phyloP scores from a whole-genome alignment of 2,113 vertebrate genomes.

The Pyrgilauda ruficollis region DNA sequence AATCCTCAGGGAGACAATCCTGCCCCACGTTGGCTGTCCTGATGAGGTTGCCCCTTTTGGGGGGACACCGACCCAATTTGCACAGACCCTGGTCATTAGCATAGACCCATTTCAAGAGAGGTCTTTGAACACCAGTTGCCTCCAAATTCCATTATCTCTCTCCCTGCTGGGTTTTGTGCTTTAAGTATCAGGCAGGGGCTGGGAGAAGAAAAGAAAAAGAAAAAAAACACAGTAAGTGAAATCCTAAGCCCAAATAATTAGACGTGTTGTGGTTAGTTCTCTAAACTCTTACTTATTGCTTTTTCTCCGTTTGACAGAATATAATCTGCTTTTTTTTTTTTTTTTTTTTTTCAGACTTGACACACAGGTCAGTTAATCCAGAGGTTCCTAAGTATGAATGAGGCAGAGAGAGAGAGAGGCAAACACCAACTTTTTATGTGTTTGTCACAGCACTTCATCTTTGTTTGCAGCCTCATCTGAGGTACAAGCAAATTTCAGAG shows the following conservation, averaged over 20 bases:
- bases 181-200: conserved; percentile 35
- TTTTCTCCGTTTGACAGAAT: conserved; percentile 3
- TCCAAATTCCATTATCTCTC: conserved; percentile 60
- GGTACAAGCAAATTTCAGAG: conserved; percentile 11
- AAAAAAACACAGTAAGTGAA: conserved; percentile 7
- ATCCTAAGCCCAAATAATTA: conserved; percentile 52
- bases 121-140: conserved; percentile 54
- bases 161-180: conserved; percentile 62
- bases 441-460: conserved; percentile 25
- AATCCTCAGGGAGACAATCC: neutral
- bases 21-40: neutral
- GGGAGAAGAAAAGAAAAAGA: conserved; percentile 38
- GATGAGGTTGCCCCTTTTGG: neutral
- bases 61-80: neutral
- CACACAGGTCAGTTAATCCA: conserved; percentile 8
- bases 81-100: neutral
- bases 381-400: neutral
- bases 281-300: conserved; percentile 28
- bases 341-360: neutral
- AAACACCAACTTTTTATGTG: neutral
- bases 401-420: neutral
- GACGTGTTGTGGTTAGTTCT: conserved; percentile 25
- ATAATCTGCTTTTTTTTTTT: neutral
- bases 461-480: conserved; percentile 28
- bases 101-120: conserved; percentile 26